These are phyloP conservation scores for Catagonus wagneri DNA, from an alignment of 2,113 vertebrate species.

Conservation along the genomic window DNA sequence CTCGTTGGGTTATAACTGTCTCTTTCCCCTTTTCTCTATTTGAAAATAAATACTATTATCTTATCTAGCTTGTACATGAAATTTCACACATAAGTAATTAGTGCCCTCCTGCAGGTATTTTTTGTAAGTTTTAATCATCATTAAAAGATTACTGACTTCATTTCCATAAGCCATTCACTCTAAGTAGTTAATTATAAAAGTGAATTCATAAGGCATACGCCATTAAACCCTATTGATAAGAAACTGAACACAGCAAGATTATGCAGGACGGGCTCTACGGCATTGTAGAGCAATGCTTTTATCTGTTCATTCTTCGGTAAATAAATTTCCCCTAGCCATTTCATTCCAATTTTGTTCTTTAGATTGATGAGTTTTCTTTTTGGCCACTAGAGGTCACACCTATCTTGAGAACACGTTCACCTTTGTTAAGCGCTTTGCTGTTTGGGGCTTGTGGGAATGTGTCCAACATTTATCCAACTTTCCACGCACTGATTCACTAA, in stretches of 20 bases:
- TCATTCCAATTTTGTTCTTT: neutral
- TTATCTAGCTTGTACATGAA: neutral
- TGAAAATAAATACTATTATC: neutral
- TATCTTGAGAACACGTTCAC: neutral
- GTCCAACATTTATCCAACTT: neutral
- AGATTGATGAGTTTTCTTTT: slow-evolving; percentile 42
- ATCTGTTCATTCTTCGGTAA: slow-evolving; percentile 1
- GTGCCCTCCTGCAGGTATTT: neutral
- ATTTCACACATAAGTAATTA: slow-evolving; percentile 22
- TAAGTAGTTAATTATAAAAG: slow-evolving; percentile 43
- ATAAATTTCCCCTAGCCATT: neutral
- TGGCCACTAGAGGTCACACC: slow-evolving; percentile 75
- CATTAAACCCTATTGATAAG: neutral
- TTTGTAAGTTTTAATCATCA: slow-evolving; percentile 40
- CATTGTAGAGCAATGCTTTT: neutral
- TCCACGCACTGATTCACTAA: neutral
- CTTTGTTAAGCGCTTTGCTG: neutral
- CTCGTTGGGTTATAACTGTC: neutral
- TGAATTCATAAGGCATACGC: neutral
- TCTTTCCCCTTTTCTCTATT: slow-evolving; percentile 1
- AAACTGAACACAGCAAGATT: neutral
- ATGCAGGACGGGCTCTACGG: neutral
- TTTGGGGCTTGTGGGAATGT: neutral
- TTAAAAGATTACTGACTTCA: slow-evolving; percentile 54
- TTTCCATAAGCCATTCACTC: neutral